These are phyloP conservation scores for Dendrolimus kikuchii DNA, from an alignment of 1,140 invertebrate species.

Conservation along the genomic window DNA sequence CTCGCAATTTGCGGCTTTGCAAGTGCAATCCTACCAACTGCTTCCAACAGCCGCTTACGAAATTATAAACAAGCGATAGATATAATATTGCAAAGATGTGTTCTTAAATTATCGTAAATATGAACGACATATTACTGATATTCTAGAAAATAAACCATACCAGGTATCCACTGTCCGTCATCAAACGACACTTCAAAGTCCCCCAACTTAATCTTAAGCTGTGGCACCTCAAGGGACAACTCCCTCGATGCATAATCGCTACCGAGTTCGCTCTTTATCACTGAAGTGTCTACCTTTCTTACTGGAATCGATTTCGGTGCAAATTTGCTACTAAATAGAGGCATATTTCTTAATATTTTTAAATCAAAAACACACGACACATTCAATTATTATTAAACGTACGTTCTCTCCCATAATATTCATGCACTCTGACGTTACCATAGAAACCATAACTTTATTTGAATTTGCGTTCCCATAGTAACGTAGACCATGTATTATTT, in stretches of 20 bases:
- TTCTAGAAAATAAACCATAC: constrained; percentile 39
- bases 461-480: constrained; percentile 22
- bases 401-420: not conserved
- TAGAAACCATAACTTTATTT: too few relatives aligned
- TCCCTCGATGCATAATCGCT: constrained; percentile 74
- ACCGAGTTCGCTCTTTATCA: constrained; percentile 74
- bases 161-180: constrained; percentile 77
- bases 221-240: constrained; percentile 73
- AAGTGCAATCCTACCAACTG: too few relatives aligned
- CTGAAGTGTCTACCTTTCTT: constrained; percentile 70
- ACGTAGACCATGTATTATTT: constrained; percentile 2
- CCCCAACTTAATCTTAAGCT: constrained; percentile 74
- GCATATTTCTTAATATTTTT: constrained; percentile 54
- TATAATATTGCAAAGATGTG: too few relatives aligned
- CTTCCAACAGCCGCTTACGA: too few relatives aligned
- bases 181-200: constrained; percentile 78
- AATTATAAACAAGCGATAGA: too few relatives aligned
- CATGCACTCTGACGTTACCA: not conserved
- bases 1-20: too few relatives aligned
- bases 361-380: not conserved
- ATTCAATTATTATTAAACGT: not conserved
- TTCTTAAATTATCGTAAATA: too few relatives aligned
- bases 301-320: constrained; percentile 75
- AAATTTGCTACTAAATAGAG: constrained; percentile 75
- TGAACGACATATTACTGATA: too few relatives aligned